Evolutionary conservation across 2,888 invertebrate genomes (phyloP).

Genomic region (Lithophane ornitopus): DNA sequence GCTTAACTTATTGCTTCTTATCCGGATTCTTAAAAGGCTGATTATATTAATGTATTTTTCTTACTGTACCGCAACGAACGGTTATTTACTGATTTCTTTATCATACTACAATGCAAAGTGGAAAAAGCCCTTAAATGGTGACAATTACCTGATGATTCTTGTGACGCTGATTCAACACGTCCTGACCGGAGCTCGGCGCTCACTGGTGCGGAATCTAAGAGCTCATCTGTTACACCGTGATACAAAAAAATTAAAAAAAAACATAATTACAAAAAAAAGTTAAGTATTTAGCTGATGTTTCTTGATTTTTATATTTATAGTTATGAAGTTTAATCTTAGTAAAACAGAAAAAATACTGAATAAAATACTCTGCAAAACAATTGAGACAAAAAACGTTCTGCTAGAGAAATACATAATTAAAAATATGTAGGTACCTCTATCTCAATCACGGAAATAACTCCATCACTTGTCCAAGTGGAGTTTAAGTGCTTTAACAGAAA

Average conservation of each 20-base stretch:
- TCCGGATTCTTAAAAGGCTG: not conserved
- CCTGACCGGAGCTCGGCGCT: conserved; percentile 53
- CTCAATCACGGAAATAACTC: not conserved
- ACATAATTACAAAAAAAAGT: not conserved
- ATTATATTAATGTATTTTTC: not conserved
- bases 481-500: not conserved
- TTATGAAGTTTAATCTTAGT: not conserved
- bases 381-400: not conserved
- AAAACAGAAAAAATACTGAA: not conserved
- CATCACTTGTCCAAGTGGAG: not conserved
- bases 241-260: conserved; percentile 26
- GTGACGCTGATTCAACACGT: conserved; percentile 30
- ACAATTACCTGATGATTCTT: conserved; percentile 51
- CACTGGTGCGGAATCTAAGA: conserved; percentile 41
- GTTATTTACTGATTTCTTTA: not conserved
- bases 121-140: not conserved
- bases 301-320: not conserved
- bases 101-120: not conserved
- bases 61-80: not conserved
- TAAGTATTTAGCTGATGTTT: not conserved
- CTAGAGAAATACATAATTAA: not conserved
- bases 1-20: not conserved
- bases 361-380: not conserved
- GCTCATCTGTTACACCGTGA: conserved; percentile 44
- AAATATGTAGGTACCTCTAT: conserved; percentile 14